A percentile compares a stretch with the other conserved stretches of the same genome.
phyloP scores from a whole-genome alignment of 2,113 vertebrate species.

The Typhlomys cinereus region DNA sequence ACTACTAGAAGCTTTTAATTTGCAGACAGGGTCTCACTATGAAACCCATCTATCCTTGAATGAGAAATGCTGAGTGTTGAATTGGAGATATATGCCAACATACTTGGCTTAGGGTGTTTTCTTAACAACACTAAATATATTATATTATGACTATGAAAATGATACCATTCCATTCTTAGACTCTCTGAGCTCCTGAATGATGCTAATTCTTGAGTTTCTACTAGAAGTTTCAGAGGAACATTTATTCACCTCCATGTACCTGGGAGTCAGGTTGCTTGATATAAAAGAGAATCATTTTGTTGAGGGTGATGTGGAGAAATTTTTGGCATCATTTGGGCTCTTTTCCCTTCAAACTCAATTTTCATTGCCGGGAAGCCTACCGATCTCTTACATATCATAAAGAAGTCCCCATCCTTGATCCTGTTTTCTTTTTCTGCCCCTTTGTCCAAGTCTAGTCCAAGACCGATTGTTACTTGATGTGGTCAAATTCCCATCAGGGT shows the following conservation, averaged over 20 bases:
- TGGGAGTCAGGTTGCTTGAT: not conserved
- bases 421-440: not conserved
- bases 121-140: not conserved
- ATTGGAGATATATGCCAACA: not conserved
- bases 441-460: constrained; percentile 5
- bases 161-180: not conserved
- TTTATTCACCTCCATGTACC: constrained; percentile 16
- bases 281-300: not conserved
- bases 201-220: constrained; percentile 29
- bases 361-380: not conserved
- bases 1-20: not conserved
- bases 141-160: constrained; percentile 30
- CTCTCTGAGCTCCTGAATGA: not conserved
- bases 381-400: not conserved
- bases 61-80: not conserved
- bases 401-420: not conserved
- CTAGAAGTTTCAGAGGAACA: not conserved
- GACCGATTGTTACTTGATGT: constrained; percentile 18
- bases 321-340: not conserved
- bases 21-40: not conserved
- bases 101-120: not conserved
- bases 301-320: not conserved
- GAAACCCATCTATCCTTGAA: not conserved
- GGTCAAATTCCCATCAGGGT: not conserved
- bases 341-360: constrained; percentile 34